Percentiles rank a stretch among this genome's conserved stretches.
phyloP scores from a whole-genome alignment of 35 echinoderm and acorn worm genomes.

The Acanthaster planci region DNA sequence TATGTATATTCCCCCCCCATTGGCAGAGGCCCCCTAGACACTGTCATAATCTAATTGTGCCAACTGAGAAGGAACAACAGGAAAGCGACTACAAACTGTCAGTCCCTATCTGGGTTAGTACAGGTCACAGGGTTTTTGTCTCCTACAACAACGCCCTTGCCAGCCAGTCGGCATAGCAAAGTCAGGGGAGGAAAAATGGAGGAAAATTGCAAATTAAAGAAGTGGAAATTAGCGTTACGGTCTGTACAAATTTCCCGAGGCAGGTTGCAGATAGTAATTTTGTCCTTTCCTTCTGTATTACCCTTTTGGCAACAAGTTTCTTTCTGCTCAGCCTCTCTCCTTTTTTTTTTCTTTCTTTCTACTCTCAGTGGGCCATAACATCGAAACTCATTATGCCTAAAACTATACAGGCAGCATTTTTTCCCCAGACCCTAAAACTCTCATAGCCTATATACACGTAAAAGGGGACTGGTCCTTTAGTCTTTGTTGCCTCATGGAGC shows the following conservation, averaged over 20 bases:
- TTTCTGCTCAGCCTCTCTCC: neutral
- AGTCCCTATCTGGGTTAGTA: conserved; percentile 4
- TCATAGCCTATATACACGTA: too few species aligned
- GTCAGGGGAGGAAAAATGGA: neutral
- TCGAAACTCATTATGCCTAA: conserved; percentile 4
- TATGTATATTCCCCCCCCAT: neutral
- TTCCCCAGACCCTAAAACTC: too few species aligned
- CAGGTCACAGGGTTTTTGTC: neutral
- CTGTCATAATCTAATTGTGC: conserved; percentile 18
- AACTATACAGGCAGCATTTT: neutral
- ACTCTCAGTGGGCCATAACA: neutral
- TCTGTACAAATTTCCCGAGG: conserved; percentile 28
- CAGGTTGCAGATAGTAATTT: conserved; percentile 1
- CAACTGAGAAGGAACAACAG: conserved; percentile 17
- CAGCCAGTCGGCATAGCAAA: neutral
- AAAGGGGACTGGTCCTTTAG: too few species aligned
- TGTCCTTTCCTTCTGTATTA: conserved; percentile 23
- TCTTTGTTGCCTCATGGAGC: too few species aligned
- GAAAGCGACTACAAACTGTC: conserved; percentile 25
- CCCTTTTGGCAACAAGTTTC: neutral
- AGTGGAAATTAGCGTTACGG: conserved; percentile 29
- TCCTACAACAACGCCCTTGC: neutral
- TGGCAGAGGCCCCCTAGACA: conserved; percentile 1
- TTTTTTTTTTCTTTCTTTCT: neutral
- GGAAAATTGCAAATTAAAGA: conserved; percentile 29